Conservation (phyloP, 2,113 vertebrate species). For the Emydocephalus ijimae region DNA sequence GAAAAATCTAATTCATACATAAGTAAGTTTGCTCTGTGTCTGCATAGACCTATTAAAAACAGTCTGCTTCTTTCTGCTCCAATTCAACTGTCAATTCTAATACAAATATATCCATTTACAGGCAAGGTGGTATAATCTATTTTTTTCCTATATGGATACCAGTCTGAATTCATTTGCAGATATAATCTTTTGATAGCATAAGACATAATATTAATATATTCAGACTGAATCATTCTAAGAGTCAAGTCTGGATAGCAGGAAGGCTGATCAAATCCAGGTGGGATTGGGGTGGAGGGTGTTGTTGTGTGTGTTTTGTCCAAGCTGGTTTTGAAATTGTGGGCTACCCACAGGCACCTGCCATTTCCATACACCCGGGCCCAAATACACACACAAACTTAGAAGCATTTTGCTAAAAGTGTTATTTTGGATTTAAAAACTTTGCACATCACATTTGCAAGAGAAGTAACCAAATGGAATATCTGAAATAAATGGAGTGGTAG, state of each 20-base stretch:
- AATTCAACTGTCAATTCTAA: constrained; percentile 8
- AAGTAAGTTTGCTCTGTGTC: not conserved
- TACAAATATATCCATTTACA: not conserved
- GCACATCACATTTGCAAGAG: not conserved
- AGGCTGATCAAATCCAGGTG: not conserved
- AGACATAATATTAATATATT: not conserved
- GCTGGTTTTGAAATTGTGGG: not conserved
- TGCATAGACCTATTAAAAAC: constrained; percentile 3
- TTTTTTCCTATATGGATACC: not conserved
- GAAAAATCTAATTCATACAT: constrained; percentile 2
- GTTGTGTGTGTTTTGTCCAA: not conserved
- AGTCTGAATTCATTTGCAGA: constrained; percentile 8
- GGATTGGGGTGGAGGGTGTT: not conserved
- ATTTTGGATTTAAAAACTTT: not conserved
- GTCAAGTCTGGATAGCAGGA: not conserved
- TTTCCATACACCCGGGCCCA: not conserved
- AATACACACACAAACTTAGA: not conserved
- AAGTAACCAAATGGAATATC: not conserved
- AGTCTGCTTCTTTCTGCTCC: not conserved
- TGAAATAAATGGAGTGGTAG: not conserved
- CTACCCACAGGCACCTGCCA: not conserved
- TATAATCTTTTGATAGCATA: constrained; percentile 2
- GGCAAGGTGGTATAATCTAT: constrained; percentile 10
- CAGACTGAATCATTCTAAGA: constrained; percentile 2
- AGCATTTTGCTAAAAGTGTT: not conserved